Base-by-base conservation (phyloP, 1,140 invertebrate species). In the Eueides isabella region DNA sequence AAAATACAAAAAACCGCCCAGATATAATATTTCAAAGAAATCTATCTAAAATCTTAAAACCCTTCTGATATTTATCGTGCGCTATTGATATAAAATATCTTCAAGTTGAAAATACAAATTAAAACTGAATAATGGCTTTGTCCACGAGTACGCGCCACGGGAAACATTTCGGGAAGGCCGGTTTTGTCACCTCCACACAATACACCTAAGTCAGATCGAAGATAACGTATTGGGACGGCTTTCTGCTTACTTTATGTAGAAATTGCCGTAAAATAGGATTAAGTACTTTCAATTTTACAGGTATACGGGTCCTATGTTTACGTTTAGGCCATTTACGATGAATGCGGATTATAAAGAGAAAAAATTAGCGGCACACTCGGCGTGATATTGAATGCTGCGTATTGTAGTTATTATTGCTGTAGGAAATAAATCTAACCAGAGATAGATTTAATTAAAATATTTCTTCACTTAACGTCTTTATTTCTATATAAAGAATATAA, bases 181-280 rank as follows among this genome's bases (percentile, higher is more conserved):
- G 74, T 67, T 75, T 72, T 80, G 79, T 78, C 76, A 73, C 76
- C 76, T 78, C 62, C 28, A 35, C 74, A 79, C 76, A 78, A 80
- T 80, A 72, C 76, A 80, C 77, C 69, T 69, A 73, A 67, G 66
- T 65, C 65, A 76, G 70, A 79, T 74, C 66, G 35, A 70, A 80
- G 76, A 77, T 80, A 76, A 76, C 23, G 61, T 28, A 71, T 72
- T 41, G 28, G 55, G 38, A 64, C 23, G 11, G 19, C 48, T 55
- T 26, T 80, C 71, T 67, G 63, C 61, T 74, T 70, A 48, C 63
- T 72, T 74, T 73, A 74, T 74, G 61, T 33, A 71, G 19, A 61
- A 78, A 80, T 77, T 69, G 72, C 33, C 63, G 67, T 77, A 28
- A 77, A 77, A 80, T 78, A 72, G 65, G 73, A 78, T 76, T 73